These are phyloP conservation scores for Ellobius talpinus DNA, from an alignment of 2,113 vertebrate genomes.

Conservation along the genomic window DNA sequence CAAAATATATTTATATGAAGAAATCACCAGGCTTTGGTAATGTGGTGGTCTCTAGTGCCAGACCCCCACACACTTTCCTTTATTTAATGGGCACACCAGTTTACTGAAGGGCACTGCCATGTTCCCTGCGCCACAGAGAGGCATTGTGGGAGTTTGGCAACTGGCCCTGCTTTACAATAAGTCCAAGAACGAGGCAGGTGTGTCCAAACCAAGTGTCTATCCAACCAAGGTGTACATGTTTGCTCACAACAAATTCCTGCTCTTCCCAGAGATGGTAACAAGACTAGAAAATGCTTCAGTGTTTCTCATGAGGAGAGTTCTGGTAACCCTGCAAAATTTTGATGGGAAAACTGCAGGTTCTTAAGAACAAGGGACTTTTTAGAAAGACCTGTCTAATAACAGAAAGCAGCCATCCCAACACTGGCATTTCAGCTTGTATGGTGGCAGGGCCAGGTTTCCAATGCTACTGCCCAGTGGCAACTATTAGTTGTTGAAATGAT, in stretches of 20 bases:
- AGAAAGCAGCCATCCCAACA: accelerated
- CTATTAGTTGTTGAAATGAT: not conserved
- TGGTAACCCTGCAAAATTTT: not conserved
- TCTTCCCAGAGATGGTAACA: accelerated
- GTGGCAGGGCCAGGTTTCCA: accelerated
- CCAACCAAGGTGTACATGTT: not conserved
- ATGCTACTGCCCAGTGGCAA: accelerated
- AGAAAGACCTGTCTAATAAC: not conserved
- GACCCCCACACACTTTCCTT: not conserved
- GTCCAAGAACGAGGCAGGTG: not conserved
- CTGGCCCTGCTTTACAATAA: not conserved
- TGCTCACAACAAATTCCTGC: not conserved
- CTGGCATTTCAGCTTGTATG: accelerated
- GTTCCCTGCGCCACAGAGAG: not conserved
- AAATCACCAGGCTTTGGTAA: constrained; percentile 19
- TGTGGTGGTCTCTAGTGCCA: not conserved
- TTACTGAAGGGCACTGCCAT: not conserved
- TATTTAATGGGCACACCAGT: not conserved
- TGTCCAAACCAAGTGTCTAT: not conserved
- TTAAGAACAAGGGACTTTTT: not conserved
- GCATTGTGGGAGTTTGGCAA: not conserved
- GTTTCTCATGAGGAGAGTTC: not conserved
- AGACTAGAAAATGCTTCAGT: not conserved
- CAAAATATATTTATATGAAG: not conserved
- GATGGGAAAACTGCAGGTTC: not conserved